Evolutionary conservation across 2,113 vertebrate genomes (phyloP), one percentile per base, ranked within the genome.

Genomic region (Ceyx melanurus): DNA sequence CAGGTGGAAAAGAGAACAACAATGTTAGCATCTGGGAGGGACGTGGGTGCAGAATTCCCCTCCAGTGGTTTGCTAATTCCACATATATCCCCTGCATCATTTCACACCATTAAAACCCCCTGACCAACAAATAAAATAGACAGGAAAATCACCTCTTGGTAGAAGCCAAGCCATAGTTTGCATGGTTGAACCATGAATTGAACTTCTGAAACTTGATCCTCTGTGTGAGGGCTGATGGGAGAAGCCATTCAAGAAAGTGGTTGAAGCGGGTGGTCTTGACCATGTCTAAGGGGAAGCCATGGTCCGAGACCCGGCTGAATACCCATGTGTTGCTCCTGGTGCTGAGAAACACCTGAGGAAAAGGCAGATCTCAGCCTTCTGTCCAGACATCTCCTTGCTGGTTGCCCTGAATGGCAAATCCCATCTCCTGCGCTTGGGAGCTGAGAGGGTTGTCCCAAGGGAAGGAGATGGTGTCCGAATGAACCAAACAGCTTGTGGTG

Each of bases 111-210:
- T 48, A 82, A 91, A 33, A 5, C 11, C 25, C 53, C 28, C 37
- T 3, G 10, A 43, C 1, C 20, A 60, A 67, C 6, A 33, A 65
- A 84, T 4, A 48, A 72, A 75, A 45, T 6, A 61, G 22, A 15
- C 23, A 82, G 54, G 42, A 72, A 68, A 89, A 76, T 65, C 82
- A 99, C 98, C 98, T 98, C 96, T 98, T 98, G 51, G 81, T 95
- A 62, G 98, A 98, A 92, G 97, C 98, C 86, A 99, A 95, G 80
- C 98, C 98, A 11, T 98, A 99, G 97, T 97, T 98, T 43, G 94
- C 82, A 14, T 98, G 98, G 94, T 98, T 98, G 89, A 98, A 97
- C 97, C 97, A 96, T 4, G 97, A 97, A 88, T 98, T 98, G 60
- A 98, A 35, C 76, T 77, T 96, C 33, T 71, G 60, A 91, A 98